A percentile compares a stretch with the other conserved stretches of the same genome.
phyloP scores from a whole-genome alignment of 2,888 invertebrate genomes.

The Rotaria socialis region DNA sequence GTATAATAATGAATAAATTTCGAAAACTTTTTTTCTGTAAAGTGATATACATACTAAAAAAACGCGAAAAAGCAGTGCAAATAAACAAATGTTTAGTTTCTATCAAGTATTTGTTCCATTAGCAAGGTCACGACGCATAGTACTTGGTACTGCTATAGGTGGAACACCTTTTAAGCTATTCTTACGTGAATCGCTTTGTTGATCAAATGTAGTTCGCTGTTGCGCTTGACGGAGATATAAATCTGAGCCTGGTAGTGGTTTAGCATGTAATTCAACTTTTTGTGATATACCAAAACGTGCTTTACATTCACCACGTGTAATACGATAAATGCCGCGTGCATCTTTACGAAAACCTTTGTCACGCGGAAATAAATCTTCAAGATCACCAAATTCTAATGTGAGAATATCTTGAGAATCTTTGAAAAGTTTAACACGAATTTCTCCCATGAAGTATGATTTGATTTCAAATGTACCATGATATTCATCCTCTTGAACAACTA shows the following conservation, averaged over 20 bases:
- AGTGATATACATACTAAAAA: neutral
- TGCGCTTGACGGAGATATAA: neutral
- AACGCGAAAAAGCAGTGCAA: neutral
- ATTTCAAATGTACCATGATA: constrained; percentile 43
- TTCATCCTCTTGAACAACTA: constrained; percentile 45
- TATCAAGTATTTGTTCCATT: neutral
- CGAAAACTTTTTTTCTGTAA: neutral
- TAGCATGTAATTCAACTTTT: constrained; percentile 43
- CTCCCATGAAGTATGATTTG: constrained; percentile 44
- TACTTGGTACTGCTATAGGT: neutral
- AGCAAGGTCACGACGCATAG: neutral
- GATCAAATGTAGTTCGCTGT: no score
- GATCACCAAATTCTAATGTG: constrained; percentile 41
- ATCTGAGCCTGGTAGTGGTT: neutral
- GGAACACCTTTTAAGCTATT: neutral
- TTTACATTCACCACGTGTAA: constrained; percentile 44
- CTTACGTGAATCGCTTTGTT: neutral
- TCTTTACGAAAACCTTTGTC: constrained; percentile 43
- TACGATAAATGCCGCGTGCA: constrained; percentile 39
- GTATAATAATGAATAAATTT: no score
- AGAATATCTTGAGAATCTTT: constrained; percentile 42
- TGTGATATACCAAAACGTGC: constrained; percentile 45
- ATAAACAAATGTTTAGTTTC: neutral
- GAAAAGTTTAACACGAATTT: constrained; percentile 38
- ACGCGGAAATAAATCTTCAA: constrained; percentile 40